Conservation (phyloP, 1,140 invertebrate genomes). For the Ceratoteleas bidentatus region DNA sequence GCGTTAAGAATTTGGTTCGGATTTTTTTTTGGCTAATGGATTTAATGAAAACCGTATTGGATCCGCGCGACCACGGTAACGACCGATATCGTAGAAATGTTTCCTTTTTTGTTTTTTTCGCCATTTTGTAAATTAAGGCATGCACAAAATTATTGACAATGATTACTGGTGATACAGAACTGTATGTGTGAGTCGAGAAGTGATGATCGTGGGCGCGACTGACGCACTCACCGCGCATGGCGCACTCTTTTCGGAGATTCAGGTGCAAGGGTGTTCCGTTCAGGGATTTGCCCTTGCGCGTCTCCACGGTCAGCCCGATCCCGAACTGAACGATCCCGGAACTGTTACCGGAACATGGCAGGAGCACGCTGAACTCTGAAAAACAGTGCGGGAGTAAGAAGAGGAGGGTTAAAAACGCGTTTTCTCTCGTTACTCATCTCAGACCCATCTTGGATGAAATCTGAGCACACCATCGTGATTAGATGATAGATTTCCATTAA, state of each 20-base stretch:
- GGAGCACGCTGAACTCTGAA: slow-evolving; percentile 93
- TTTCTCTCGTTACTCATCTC: no score
- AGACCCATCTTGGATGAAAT: no score
- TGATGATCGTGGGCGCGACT: slow-evolving; percentile 79
- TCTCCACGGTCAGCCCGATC: slow-evolving; percentile 93
- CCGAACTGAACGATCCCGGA: slow-evolving; percentile 94
- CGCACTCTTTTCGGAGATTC: slow-evolving; percentile 96
- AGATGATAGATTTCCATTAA: no score
- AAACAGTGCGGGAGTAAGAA: slow-evolving; percentile 30
- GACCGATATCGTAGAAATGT: slow-evolving; percentile 8
- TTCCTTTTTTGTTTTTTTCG: slow-evolving; percentile 3
- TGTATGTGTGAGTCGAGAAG: slow-evolving; percentile 76
- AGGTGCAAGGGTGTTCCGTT: slow-evolving; percentile 94
- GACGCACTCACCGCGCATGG: slow-evolving; percentile 90
- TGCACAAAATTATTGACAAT: slow-evolving; percentile 67
- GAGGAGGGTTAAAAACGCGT: no score
- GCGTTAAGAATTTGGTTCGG: slow-evolving; percentile 13
- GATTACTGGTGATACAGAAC: slow-evolving; percentile 80
- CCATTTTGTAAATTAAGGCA: slow-evolving; percentile 49
- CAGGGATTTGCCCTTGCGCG: slow-evolving; percentile 87
- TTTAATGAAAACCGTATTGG: slow-evolving; percentile 48
- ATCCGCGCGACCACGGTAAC: background rate
- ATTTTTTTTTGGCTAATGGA: slow-evolving; percentile 35
- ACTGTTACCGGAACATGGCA: slow-evolving; percentile 94
- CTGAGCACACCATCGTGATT: no score